A percentile compares a stretch with the other conserved stretches of the same genome.
Conservation (phyloP, 2,888 invertebrate genomes). For the Pollenia amentaria region DNA sequence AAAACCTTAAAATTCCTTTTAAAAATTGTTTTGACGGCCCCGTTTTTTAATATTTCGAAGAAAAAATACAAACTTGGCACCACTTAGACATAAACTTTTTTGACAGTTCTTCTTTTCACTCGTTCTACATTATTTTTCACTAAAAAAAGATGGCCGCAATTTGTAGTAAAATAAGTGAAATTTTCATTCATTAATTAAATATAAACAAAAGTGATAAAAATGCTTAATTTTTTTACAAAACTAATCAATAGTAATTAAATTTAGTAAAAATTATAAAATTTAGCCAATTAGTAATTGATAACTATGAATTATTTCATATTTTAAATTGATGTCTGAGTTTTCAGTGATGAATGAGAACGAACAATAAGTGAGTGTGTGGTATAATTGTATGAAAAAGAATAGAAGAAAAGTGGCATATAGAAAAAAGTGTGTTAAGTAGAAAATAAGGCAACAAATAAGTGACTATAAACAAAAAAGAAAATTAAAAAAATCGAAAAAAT, state of each 20-base stretch:
- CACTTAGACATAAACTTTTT: conserved; percentile 32
- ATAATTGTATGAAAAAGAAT: conserved; percentile 47
- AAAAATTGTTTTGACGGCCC: neutral
- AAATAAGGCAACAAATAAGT: conserved; percentile 46
- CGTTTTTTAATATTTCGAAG: neutral
- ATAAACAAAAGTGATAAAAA: conserved; percentile 57
- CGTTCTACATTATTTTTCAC: conserved; percentile 62
- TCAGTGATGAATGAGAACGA: conserved; percentile 36
- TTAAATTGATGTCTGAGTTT: conserved; percentile 59
- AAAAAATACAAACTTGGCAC: conserved; percentile 37
- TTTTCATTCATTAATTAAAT: conserved; percentile 65
- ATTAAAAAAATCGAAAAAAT: conserved; percentile 33
- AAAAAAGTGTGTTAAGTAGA: conserved; percentile 30
- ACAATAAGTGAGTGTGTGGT: conserved; percentile 50
- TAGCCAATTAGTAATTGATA: conserved; percentile 20
- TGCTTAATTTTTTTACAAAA: conserved; percentile 50
- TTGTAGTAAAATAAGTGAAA: conserved; percentile 65
- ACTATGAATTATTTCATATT: conserved; percentile 30
- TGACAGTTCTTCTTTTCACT: conserved; percentile 54
- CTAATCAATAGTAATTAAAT: conserved; percentile 38
- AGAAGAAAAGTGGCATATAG: conserved; percentile 45
- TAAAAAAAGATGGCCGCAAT: conserved; percentile 72
- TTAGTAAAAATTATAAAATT: conserved; percentile 62
- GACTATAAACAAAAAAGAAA: conserved; percentile 65
- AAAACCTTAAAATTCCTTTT: neutral